phyloP scores from a whole-genome alignment of 2,888 invertebrate genomes.

The Mythimna vitellina region DNA sequence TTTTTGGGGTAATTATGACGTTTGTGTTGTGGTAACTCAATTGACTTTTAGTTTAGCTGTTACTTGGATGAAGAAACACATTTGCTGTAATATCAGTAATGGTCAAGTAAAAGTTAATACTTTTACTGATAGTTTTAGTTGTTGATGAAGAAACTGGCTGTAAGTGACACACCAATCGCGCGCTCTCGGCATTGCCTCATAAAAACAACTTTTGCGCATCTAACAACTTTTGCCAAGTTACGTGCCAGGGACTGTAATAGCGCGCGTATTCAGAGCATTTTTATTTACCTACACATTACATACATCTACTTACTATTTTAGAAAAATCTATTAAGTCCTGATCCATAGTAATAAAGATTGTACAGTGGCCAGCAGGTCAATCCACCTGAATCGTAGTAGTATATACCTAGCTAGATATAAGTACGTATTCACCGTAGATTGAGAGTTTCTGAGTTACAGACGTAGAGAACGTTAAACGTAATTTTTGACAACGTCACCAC shows the following conservation, averaged over 20 bases:
- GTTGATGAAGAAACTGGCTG: too few species aligned
- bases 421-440: slow-evolving; percentile 4
- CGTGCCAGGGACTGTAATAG: slow-evolving; percentile 1
- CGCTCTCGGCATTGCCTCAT: too few species aligned
- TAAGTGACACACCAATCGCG: too few species aligned
- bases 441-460: not conserved
- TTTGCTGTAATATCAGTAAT: too few species aligned
- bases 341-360: slow-evolving; percentile 10
- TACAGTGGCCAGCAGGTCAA: slow-evolving; percentile 11
- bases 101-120: too few species aligned
- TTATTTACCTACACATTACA: slow-evolving; percentile 11
- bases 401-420: slow-evolving; percentile 10
- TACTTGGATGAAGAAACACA: too few species aligned
- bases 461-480: slow-evolving; percentile 1
- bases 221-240: not conserved
- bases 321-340: slow-evolving; percentile 3
- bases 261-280: slow-evolving; percentile 13
- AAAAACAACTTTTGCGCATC: too few species aligned
- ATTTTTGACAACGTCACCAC: not conserved
- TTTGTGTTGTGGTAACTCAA: too few species aligned
- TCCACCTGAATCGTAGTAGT: slow-evolving; percentile 11
- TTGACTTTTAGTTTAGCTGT: too few species aligned
- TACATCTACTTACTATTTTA: too few species aligned
- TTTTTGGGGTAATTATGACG: too few species aligned
- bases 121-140: too few species aligned